Evolutionary conservation across 2,797 vertebrate species (phyloP), one percentile per base, ranked within the genome.

Genomic region (Enteromius mattozi): DNA sequence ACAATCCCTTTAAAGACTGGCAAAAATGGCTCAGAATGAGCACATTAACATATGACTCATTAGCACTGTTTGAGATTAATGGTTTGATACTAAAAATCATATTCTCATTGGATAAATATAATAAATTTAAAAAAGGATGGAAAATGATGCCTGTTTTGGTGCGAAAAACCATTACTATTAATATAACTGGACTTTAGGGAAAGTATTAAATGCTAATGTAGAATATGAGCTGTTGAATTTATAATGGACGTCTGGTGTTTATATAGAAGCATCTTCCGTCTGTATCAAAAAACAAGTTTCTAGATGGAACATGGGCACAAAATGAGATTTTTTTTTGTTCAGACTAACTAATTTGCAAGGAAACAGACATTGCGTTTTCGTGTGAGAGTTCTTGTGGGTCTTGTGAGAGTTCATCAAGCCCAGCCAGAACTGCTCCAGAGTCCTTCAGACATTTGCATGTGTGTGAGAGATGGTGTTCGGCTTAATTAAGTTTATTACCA

Each of bases 151-250:
- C 17, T 35, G 12, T 66, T 35, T 47, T 79, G 45, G 42, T 68
- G 61, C 2, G 35, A 35, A 2, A 80, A 80, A 79, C 19, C 61
- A 49, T 79, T 47, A 49, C 27, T 79, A 37, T 76, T 16, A 21
- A 33, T 56, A 56, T 37, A 56, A 56, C 8, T 16, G 33, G 49
- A 56, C 49, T 16, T 56, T 10, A 75, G 33, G 33, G 12, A 2
- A 2, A 49, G 35, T 42, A 42, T 45, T 3, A 6, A 75, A 56
- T 37, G 49, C 6, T 76, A 76, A 76, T 37, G 33, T 16, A 16
- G 21, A 56, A 37, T 37, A 37, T 24, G 49, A 14, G 19, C 49
- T 7, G 21, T 14, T 76, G 49, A n/a, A 76, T 76, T 56, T 56
- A 35, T 76, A 56, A 76, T 37, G 72, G 72, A n/a, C 12, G 12